Conservation (phyloP, 2,888 invertebrate genomes). For the Glomeris marginata region DNA sequence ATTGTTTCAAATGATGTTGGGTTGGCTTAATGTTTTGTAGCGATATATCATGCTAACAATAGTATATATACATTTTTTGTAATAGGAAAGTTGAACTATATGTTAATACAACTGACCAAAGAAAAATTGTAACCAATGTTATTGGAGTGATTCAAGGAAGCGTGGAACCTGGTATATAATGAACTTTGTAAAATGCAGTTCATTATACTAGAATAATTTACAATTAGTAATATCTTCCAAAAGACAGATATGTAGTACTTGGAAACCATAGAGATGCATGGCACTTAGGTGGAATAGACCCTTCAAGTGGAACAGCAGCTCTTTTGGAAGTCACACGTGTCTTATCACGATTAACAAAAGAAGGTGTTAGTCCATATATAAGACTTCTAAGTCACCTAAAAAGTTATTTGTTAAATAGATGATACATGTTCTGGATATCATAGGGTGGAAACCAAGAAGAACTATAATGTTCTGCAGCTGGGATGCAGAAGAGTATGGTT, state of each 20-base stretch:
- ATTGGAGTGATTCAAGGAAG: conserved; percentile 26
- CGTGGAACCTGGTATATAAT: conserved; percentile 22
- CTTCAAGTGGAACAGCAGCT: conserved; percentile 36
- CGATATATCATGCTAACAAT: background rate
- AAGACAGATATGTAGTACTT: conserved; percentile 36
- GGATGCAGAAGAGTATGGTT: conserved; percentile 37
- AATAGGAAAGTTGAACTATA: conserved; percentile 3
- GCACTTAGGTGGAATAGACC: conserved; percentile 36
- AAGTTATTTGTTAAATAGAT: no score
- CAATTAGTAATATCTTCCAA: background rate
- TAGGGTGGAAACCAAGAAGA: conserved; percentile 36
- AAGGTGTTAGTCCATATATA: conserved; percentile 10
- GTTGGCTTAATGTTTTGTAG: background rate
- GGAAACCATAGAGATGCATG: conserved; percentile 40
- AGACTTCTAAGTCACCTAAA: background rate
- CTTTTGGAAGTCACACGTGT: conserved; percentile 34
- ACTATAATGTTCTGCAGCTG: conserved; percentile 35
- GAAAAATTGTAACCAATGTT: conserved; percentile 24
- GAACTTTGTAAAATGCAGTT: conserved; percentile 2
- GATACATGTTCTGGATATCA: no score
- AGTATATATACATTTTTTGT: background rate
- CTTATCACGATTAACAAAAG: conserved; percentile 25
- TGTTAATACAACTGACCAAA: conserved; percentile 3
- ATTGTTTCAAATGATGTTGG: background rate
- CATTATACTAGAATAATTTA: no score